A percentile compares a stretch with the other conserved stretches of the same genome.
Evolutionary conservation across 2,797 vertebrate genomes (phyloP).

Genomic region (Betta splendens): DNA sequence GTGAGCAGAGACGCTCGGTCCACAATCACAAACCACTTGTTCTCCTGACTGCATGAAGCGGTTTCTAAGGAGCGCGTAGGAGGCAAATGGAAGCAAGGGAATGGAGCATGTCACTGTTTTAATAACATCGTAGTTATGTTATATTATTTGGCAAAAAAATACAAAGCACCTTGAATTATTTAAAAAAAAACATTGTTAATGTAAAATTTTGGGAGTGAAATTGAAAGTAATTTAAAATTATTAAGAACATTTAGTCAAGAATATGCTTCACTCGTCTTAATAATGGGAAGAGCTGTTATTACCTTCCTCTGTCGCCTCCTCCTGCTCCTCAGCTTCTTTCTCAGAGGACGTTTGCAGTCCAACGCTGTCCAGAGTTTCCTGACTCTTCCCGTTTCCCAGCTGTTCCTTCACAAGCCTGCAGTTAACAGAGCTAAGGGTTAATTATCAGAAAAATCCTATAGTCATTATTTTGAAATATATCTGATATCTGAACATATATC

Average conservation of each 20-base stretch:
- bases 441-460: neutral
- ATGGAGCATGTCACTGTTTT: conserved; percentile 4
- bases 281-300: conserved; percentile 14
- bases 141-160: too few relatives aligned
- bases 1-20: conserved; percentile 74
- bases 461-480: too few relatives aligned
- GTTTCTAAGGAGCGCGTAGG: conserved; percentile 32
- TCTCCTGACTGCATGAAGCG: conserved; percentile 8
- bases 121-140: too few relatives aligned
- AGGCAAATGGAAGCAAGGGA: neutral
- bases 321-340: conserved; percentile 47
- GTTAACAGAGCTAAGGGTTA: too few relatives aligned
- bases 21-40: conserved; percentile 75
- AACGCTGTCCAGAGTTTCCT: conserved; percentile 61
- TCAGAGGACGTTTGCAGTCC: conserved; percentile 62
- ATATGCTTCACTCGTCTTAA: too few relatives aligned
- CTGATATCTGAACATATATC: too few relatives aligned
- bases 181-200: too few relatives aligned
- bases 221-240: too few relatives aligned
- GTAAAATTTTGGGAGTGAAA: too few relatives aligned
- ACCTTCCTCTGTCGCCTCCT: conserved; percentile 60
- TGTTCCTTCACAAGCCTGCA: conserved; percentile 72
- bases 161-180: too few relatives aligned
- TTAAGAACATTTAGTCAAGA: too few relatives aligned
- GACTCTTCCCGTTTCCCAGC: conserved; percentile 53